Conservation (phyloP, 2,888 invertebrate species). For the Apotomis capreana region DNA sequence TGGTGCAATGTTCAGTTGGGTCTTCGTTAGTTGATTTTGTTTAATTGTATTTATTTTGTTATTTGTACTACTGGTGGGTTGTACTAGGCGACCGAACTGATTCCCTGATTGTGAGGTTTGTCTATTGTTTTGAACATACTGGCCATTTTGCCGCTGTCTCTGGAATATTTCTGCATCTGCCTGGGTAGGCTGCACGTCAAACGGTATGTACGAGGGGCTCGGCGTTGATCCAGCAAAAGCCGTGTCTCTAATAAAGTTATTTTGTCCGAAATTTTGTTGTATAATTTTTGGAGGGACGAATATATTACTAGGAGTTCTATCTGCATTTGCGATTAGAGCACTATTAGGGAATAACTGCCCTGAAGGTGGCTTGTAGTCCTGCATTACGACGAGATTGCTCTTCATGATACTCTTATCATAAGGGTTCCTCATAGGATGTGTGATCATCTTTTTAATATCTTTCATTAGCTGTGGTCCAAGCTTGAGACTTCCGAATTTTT, state of each 20-base stretch:
- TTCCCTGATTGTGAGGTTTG: conserved; percentile 51
- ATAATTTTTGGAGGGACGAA: conserved; percentile 67
- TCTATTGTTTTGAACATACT: conserved; percentile 54
- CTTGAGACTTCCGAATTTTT: conserved; percentile 75
- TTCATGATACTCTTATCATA: conserved; percentile 66
- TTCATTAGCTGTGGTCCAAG: conserved; percentile 82
- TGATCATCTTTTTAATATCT: conserved; percentile 83
- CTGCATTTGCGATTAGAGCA: conserved; percentile 61
- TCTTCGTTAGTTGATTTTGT: conserved; percentile 56
- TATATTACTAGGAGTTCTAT: conserved; percentile 62
- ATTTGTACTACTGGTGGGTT: conserved; percentile 50
- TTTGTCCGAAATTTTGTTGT: conserved; percentile 57
- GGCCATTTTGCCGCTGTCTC: conserved; percentile 60
- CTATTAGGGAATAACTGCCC: conserved; percentile 72
- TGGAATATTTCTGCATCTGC: conserved; percentile 61
- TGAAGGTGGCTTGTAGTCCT: conserved; percentile 73
- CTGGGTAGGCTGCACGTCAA: conserved; percentile 54
- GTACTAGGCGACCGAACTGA: conserved; percentile 55
- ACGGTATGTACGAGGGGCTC: conserved; percentile 65
- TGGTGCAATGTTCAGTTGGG: conserved; percentile 49
- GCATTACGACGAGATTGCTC: conserved; percentile 70
- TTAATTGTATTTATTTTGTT: conserved; percentile 50
- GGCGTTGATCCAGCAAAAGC: conserved; percentile 67
- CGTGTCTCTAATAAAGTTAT: conserved; percentile 56
- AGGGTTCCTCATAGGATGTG: conserved; percentile 76